These are phyloP conservation scores for Folsomia manolachei DNA, from an alignment of 2,888 invertebrate species.

Conservation along the genomic window DNA sequence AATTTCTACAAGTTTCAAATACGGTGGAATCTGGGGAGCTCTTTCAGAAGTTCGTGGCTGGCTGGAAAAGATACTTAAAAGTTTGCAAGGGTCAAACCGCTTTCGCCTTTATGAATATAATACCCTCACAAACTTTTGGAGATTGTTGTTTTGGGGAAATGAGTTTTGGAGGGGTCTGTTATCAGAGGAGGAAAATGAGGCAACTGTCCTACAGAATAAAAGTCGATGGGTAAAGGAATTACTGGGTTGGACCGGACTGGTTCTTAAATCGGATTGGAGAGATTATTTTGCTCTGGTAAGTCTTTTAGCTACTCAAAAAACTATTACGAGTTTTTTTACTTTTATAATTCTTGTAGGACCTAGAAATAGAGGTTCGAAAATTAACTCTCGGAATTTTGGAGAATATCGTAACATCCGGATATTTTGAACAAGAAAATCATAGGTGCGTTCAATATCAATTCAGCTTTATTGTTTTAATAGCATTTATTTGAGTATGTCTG, in stretches of 20 bases:
- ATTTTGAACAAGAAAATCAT: conserved; percentile 23
- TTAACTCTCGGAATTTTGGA: conserved; percentile 28
- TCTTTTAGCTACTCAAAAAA: neutral
- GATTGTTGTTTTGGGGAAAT: conserved; percentile 19
- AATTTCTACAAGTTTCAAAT: conserved; percentile 13
- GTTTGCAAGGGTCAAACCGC: conserved; percentile 6
- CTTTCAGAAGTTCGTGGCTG: conserved; percentile 12
- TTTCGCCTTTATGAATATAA: conserved; percentile 25
- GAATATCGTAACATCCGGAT: conserved; percentile 23
- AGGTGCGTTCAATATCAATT: conserved; percentile 12
- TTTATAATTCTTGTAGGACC: conserved; percentile 17
- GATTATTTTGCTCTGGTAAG: conserved; percentile 21
- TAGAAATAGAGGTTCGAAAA: conserved; percentile 23
- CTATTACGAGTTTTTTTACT: neutral
- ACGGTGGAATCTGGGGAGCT: conserved; percentile 21
- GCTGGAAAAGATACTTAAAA: conserved; percentile 11
- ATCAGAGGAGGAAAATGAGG: conserved; percentile 24
- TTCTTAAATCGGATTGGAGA: conserved; percentile 30
- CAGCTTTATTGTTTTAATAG: neutral
- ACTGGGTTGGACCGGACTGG: conserved; percentile 27
- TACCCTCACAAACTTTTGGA: conserved; percentile 18
- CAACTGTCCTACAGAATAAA: conserved; percentile 1
- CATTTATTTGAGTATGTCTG: too few relatives aligned
- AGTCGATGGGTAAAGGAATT: conserved; percentile 18
- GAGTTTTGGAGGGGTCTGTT: conserved; percentile 25